These are phyloP conservation scores for Passer montanus DNA, from an alignment of 2,113 vertebrate species.

Conservation along the genomic window DNA sequence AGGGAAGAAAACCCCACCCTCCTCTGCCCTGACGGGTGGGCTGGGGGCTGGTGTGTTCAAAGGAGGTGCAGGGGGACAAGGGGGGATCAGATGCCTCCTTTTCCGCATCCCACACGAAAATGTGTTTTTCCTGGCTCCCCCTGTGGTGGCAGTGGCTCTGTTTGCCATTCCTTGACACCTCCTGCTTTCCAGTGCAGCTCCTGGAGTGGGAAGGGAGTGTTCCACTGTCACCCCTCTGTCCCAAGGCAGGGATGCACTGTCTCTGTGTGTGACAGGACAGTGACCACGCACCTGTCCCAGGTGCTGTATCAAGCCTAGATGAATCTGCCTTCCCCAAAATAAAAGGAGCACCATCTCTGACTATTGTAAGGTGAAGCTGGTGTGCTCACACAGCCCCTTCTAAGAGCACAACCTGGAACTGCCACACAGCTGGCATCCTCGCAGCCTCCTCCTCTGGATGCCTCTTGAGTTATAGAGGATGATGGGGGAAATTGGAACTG, in stretches of 20 bases:
- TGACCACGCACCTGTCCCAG: fast-evolving
- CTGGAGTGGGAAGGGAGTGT: no score
- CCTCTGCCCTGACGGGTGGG: not conserved
- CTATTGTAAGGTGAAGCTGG: not conserved
- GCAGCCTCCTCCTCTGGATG: not conserved
- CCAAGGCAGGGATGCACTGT: not conserved
- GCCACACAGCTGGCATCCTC: fast-evolving
- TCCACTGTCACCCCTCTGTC: not conserved
- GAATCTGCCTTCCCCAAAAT: not conserved
- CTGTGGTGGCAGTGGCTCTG: not conserved
- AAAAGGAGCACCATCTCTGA: not conserved
- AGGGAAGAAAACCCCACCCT: not conserved
- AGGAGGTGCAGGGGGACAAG: not conserved
- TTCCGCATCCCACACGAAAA: not conserved
- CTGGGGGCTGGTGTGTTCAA: not conserved
- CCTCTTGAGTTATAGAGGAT: fast-evolving
- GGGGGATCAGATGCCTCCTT: not conserved
- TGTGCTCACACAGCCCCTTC: not conserved
- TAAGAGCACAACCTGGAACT: not conserved
- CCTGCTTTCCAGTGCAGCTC: no score
- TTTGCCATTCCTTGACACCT: not conserved
- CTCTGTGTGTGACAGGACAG: not conserved
- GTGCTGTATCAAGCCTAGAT: not conserved
- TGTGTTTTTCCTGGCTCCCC: not conserved
- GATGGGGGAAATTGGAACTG: not conserved